A percentile compares a stretch with the other conserved stretches of the same genome.
Evolutionary conservation across 1,140 invertebrate species (phyloP).

Genomic region (Apis laboriosa): DNA sequence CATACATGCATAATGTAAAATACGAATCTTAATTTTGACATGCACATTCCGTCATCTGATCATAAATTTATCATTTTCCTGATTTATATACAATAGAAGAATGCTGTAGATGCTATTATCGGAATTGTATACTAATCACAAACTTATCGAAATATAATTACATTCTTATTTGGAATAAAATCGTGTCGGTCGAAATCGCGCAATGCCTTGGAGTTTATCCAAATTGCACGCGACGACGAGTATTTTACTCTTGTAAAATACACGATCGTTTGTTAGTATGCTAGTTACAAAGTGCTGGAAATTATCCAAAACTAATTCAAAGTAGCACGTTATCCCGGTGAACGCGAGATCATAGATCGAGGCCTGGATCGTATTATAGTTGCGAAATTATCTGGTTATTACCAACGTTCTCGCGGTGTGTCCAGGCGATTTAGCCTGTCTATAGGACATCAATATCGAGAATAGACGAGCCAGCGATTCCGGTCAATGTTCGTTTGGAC

Average conservation of each 20-base stretch:
- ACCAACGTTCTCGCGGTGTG: neutral
- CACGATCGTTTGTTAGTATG: slow-evolving; percentile 22
- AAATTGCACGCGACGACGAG: slow-evolving; percentile 15
- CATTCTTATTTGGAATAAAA: slow-evolving; percentile 18
- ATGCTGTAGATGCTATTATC: too few relatives aligned
- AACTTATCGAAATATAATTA: neutral
- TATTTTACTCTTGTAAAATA: slow-evolving; percentile 9
- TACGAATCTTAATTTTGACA: too few relatives aligned
- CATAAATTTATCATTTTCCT: too few relatives aligned
- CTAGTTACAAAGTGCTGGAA: slow-evolving; percentile 14
- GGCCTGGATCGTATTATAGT: slow-evolving; percentile 21
- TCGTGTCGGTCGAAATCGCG: neutral
- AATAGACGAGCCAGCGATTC: neutral
- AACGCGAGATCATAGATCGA: neutral
- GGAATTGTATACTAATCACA: neutral
- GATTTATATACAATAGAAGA: too few relatives aligned
- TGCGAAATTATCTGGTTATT: slow-evolving; percentile 37
- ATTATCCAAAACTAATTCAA: slow-evolving; percentile 47
- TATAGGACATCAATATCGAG: slow-evolving; percentile 11
- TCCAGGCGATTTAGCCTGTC: slow-evolving; percentile 22
- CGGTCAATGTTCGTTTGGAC: neutral
- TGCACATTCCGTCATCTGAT: too few relatives aligned
- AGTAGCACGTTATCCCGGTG: slow-evolving; percentile 16
- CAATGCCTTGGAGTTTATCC: slow-evolving; percentile 29
- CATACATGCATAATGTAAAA: too few relatives aligned